Conservation (phyloP, 2,113 vertebrate species). For the Otocyon megalotis region DNA sequence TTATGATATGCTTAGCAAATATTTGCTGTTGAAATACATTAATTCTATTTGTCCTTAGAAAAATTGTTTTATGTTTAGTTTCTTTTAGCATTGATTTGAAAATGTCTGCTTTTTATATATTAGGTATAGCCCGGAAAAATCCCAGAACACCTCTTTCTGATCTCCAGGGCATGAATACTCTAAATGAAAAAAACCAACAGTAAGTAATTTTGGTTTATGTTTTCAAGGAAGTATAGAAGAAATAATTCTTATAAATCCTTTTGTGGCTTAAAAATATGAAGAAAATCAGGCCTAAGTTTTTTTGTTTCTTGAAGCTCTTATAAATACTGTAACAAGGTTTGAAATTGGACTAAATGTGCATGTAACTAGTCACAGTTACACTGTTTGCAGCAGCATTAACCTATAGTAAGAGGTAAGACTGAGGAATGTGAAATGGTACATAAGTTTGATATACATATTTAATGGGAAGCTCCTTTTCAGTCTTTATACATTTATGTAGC, state of each 20-base stretch:
- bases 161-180: constrained; percentile 94
- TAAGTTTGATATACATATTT: not conserved
- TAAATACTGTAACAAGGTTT: not conserved
- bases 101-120: constrained; percentile 70
- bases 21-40: constrained; percentile 50
- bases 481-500: not conserved
- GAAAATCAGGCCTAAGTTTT: not conserved
- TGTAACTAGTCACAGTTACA: not conserved
- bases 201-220: constrained; percentile 86
- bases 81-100: constrained; percentile 68
- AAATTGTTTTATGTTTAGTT: constrained; percentile 68
- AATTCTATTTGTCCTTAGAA: constrained; percentile 14
- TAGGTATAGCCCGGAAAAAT: constrained; percentile 94
- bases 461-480: not conserved
- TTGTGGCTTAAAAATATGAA: constrained; percentile 15
- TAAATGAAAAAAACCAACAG: constrained; percentile 92
- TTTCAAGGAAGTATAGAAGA: constrained; percentile 31
- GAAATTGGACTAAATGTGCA: not conserved
- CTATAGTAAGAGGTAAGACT: not conserved
- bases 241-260: constrained; percentile 49
- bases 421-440: not conserved
- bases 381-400: not conserved
- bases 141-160: constrained; percentile 94
- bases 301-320: constrained; percentile 36
- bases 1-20: constrained; percentile 49